Evolutionary conservation across 1,140 invertebrate genomes (phyloP).

Genomic region (Stratiolaelaps scimitus): DNA sequence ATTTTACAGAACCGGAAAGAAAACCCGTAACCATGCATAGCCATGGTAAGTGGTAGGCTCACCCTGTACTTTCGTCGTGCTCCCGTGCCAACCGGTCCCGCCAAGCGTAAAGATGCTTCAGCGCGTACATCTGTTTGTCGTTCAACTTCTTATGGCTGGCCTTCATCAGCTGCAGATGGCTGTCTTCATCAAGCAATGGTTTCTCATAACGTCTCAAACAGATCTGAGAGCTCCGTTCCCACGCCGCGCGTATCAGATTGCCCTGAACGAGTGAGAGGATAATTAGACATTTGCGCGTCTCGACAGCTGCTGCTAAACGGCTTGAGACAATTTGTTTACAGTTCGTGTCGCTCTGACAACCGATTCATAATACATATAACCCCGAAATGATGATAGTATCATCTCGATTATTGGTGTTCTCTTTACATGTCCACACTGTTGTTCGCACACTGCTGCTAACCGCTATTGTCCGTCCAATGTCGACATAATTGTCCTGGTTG

Average conservation of each 20-base stretch:
- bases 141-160: slow-evolving; percentile 70
- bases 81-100: slow-evolving; percentile 65
- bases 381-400: no score
- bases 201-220: slow-evolving; percentile 62
- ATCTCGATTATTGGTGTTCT: no score
- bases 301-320: no score
- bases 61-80: slow-evolving; percentile 78
- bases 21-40: no score
- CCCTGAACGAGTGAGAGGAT: slow-evolving; percentile 3
- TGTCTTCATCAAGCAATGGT: slow-evolving; percentile 55
- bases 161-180: slow-evolving; percentile 58
- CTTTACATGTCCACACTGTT: no score
- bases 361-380: no score
- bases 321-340: no score
- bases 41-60: no score
- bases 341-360: no score
- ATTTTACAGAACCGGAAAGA: slow-evolving; percentile 10
- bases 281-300: slow-evolving; percentile 37
- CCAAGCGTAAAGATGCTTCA: slow-evolving; percentile 74
- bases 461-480: no score
- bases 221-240: slow-evolving; percentile 24
- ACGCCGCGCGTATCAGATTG: slow-evolving; percentile 27
- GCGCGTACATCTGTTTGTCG: slow-evolving; percentile 64
- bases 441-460: no score
- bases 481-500: no score